Percentiles rank a stretch among this genome's conserved stretches.
These are phyloP conservation scores for Latheticus oryzae DNA, from an alignment of 2,888 invertebrate species.

Conservation along the genomic window DNA sequence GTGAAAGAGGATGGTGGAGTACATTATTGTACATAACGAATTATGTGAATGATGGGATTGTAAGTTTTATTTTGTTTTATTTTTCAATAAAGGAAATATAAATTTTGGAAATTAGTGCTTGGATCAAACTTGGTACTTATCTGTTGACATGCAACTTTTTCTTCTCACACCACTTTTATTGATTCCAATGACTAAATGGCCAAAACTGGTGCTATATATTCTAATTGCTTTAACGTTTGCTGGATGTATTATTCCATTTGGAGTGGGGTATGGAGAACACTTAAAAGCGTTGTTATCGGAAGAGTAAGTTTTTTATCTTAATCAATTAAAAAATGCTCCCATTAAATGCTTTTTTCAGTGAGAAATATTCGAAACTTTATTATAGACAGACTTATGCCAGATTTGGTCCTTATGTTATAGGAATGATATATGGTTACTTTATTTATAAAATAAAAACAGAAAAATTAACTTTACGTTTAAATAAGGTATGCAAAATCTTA, in stretches of 20 bases:
- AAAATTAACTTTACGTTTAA: not conserved
- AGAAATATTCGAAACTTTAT: constrained; percentile 8
- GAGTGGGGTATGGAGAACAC: constrained; percentile 11
- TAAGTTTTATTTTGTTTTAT: too few relatives aligned
- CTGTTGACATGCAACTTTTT: constrained; percentile 54
- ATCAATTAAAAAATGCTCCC: too few relatives aligned
- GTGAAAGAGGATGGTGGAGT: constrained; percentile 35
- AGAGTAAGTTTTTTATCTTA: too few relatives aligned
- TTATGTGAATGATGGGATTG: constrained; percentile 12
- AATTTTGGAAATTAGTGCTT: too few relatives aligned
- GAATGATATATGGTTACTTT: constrained; percentile 30
- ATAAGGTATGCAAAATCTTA: not conserved
- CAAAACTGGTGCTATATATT: constrained; percentile 29
- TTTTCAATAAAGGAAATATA: too few relatives aligned
- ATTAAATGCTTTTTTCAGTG: too few relatives aligned
- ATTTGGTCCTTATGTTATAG: constrained; percentile 34
- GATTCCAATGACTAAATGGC: constrained; percentile 43
- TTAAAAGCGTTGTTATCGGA: too few relatives aligned
- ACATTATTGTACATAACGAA: constrained; percentile 37
- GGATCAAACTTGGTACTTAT: constrained; percentile 53
- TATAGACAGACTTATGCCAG: constrained; percentile 23
- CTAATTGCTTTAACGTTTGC: constrained; percentile 14
- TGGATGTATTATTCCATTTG: constrained; percentile 25
- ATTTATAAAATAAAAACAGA: constrained; percentile 12
- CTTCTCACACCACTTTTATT: constrained; percentile 50